Evolutionary conservation across 1,140 invertebrate species (phyloP).

Genomic region (Augochlora pura): DNA sequence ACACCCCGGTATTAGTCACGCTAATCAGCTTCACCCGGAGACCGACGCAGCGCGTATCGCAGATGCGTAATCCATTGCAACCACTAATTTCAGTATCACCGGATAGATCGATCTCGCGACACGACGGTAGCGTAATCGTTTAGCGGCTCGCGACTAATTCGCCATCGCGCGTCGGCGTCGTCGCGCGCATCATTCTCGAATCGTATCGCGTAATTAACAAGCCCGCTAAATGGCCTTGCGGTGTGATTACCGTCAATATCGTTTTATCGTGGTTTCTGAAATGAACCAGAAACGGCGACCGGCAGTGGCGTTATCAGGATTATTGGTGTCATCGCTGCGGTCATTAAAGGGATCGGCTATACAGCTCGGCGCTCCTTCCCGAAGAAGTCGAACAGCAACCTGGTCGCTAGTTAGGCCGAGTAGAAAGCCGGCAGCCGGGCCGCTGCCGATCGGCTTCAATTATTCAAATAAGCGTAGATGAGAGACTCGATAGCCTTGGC

Average conservation of each 20-base stretch:
- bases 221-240: conserved; percentile 25
- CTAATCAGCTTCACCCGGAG: no score
- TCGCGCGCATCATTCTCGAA: no score
- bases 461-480: conserved; percentile 57
- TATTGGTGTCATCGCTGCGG: conserved; percentile 27
- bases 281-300: conserved; percentile 3
- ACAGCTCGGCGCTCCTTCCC: not conserved
- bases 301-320: conserved; percentile 19
- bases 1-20: no score
- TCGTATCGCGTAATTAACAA: conserved; percentile 37
- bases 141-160: not conserved
- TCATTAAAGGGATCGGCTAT: not conserved
- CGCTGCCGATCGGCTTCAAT: conserved; percentile 31
- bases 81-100: not conserved
- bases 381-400: not conserved
- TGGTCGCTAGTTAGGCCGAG: not conserved
- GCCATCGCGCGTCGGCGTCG: not conserved
- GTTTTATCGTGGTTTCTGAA: conserved; percentile 37
- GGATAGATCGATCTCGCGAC: not conserved
- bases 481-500: conserved; percentile 33
- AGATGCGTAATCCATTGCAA: no score
- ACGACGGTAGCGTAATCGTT: not conserved
- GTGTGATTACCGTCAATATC: conserved; percentile 17
- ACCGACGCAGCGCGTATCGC: no score
- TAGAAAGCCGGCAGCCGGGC: not conserved